phyloP scores from a whole-genome alignment of 2,797 vertebrate species.

The Thalassophryne amazonica region DNA sequence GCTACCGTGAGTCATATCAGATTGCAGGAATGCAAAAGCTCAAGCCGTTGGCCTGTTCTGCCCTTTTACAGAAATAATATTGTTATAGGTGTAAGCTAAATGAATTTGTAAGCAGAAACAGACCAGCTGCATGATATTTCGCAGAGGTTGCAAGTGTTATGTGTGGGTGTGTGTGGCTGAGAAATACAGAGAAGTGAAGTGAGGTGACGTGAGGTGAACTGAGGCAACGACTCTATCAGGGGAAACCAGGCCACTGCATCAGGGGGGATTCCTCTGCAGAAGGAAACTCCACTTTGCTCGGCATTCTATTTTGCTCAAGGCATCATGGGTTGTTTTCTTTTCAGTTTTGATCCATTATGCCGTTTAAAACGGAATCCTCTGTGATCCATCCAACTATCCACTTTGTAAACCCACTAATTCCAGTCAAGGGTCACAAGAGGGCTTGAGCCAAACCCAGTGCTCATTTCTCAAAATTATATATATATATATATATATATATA shows the following conservation, averaged over 20 bases:
- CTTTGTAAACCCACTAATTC: too few relatives aligned
- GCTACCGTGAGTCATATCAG: background rate
- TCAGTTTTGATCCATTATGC: background rate
- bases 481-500: too few relatives aligned
- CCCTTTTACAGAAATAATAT: background rate
- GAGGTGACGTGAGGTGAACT: background rate
- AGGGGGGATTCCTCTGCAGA: constrained; percentile 58
- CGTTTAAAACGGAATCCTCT: background rate
- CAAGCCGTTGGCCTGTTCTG: background rate
- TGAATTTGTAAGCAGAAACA: too few relatives aligned
- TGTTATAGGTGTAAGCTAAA: background rate
- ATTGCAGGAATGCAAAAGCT: background rate
- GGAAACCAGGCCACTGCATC: constrained; percentile 39
- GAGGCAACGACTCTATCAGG: background rate
- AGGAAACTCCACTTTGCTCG: constrained; percentile 65
- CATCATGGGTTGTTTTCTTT: constrained; percentile 38
- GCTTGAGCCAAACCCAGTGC: too few relatives aligned
- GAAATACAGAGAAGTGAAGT: too few relatives aligned
- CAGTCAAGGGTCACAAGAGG: too few relatives aligned
- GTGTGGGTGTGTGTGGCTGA: constrained; percentile 12
- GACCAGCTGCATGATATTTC: too few relatives aligned
- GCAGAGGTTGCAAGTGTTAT: background rate
- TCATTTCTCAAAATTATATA: too few relatives aligned
- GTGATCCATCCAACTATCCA: background rate
- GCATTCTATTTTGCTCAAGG: constrained; percentile 4